Conservation (phyloP, 2,113 vertebrate species). For the Nannospalax galili region DNA sequence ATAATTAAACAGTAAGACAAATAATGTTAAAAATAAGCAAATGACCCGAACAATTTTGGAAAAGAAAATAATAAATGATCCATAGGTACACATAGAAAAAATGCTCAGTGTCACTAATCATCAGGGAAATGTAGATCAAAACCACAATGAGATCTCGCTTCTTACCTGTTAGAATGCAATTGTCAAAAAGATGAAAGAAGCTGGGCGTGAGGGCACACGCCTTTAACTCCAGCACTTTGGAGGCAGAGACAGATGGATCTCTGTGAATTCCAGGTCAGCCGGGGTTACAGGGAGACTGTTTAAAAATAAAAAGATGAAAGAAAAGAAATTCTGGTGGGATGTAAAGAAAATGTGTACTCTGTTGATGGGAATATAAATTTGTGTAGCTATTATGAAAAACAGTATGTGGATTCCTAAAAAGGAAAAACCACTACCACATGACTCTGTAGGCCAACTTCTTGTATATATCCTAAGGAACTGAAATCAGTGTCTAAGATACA, state of each 20-base stretch:
- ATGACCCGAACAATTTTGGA: background rate
- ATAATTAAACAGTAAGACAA: no score
- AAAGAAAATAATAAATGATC: background rate
- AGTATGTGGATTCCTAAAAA: background rate
- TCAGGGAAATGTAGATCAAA: background rate
- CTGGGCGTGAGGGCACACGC: no score
- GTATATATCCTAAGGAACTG: background rate
- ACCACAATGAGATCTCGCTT: background rate
- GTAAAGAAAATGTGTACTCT: background rate
- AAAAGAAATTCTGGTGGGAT: background rate
- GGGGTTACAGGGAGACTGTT: no score
- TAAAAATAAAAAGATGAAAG: no score
- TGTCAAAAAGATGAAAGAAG: background rate
- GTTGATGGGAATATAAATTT: background rate
- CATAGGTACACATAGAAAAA: background rate
- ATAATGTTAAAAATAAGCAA: no score
- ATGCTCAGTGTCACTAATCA: background rate
- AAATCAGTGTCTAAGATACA: background rate
- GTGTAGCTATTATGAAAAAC: background rate
- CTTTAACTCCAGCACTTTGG: no score
- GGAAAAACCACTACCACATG: background rate
- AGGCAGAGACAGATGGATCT: no score
- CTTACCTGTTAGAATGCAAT: background rate
- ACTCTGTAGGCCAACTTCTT: background rate
- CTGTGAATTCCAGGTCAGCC: no score